These are phyloP conservation scores for Carposina sasakii DNA, from an alignment of 1,140 invertebrate species.

Conservation along the genomic window DNA sequence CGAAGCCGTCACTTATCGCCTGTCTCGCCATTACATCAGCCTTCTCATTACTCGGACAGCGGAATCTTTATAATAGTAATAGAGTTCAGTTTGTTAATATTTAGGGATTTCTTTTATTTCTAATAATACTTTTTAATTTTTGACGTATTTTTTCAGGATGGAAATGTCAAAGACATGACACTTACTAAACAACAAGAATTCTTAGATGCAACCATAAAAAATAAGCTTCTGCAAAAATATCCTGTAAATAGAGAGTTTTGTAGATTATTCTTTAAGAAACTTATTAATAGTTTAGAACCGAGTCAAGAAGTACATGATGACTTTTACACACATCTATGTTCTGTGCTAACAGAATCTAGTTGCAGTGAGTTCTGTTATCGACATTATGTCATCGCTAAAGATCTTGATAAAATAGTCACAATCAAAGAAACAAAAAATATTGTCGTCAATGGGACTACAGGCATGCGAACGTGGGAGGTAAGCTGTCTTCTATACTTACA, in stretches of 20 bases:
- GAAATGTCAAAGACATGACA: too few species aligned
- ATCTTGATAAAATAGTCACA: slow-evolving; percentile 37
- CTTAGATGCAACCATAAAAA: slow-evolving; percentile 38
- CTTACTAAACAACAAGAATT: slow-evolving; percentile 40
- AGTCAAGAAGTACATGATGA: slow-evolving; percentile 56
- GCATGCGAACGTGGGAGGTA: slow-evolving; percentile 64
- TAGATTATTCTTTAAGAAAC: slow-evolving; percentile 52
- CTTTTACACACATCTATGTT: slow-evolving; percentile 45
- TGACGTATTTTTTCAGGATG: too few species aligned
- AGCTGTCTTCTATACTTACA: slow-evolving; percentile 10
- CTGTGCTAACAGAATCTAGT: slow-evolving; percentile 24
- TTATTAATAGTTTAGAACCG: slow-evolving; percentile 39
- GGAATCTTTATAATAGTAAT: too few species aligned
- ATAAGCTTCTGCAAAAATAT: slow-evolving; percentile 37
- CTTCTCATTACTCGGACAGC: too few species aligned
- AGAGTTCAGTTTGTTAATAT: too few species aligned
- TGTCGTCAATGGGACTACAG: slow-evolving; percentile 61
- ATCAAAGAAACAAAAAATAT: slow-evolving; percentile 60
- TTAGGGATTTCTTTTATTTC: too few species aligned
- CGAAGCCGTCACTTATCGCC: too few species aligned
- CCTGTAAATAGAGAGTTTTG: slow-evolving; percentile 41
- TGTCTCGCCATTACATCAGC: too few species aligned
- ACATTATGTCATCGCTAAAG: slow-evolving; percentile 46
- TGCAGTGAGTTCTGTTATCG: slow-evolving; percentile 32
- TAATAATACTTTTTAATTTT: too few species aligned